Evolutionary conservation across 2,797 vertebrate species (phyloP).

Genomic region (Mergus octosetaceus): DNA sequence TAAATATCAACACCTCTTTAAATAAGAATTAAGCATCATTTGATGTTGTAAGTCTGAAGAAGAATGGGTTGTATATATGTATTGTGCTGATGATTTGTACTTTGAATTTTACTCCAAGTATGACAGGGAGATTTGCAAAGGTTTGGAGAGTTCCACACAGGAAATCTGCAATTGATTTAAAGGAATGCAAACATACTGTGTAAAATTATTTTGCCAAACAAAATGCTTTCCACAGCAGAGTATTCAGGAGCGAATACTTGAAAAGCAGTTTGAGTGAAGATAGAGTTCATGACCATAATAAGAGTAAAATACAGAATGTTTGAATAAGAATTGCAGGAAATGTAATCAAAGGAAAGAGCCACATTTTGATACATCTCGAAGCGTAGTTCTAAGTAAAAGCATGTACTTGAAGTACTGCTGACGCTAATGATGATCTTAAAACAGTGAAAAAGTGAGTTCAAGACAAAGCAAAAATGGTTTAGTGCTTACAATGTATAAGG

Average conservation of each 20-base stretch:
- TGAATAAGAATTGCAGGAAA: background rate
- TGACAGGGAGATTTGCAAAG: background rate
- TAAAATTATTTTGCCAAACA: background rate
- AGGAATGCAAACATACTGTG: background rate
- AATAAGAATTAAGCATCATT: background rate
- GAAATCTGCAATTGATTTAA: background rate
- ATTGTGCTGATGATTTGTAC: background rate
- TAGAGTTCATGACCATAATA: background rate
- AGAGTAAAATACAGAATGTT: background rate
- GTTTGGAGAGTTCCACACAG: background rate
- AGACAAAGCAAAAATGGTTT: background rate
- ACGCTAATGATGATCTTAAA: background rate
- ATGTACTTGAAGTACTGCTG: background rate
- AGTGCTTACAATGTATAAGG: background rate
- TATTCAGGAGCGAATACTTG: background rate
- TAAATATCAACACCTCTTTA: background rate
- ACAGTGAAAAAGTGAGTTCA: background rate
- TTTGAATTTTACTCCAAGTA: background rate
- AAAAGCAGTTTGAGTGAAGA: background rate
- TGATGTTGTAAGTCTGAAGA: background rate
- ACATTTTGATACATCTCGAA: background rate
- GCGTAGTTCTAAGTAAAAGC: conserved; percentile 7
- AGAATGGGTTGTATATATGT: too few species aligned
- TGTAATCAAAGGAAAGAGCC: background rate
- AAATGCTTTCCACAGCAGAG: background rate